phyloP scores from a whole-genome alignment of 2,113 vertebrate species.

The Castor canadensis region DNA sequence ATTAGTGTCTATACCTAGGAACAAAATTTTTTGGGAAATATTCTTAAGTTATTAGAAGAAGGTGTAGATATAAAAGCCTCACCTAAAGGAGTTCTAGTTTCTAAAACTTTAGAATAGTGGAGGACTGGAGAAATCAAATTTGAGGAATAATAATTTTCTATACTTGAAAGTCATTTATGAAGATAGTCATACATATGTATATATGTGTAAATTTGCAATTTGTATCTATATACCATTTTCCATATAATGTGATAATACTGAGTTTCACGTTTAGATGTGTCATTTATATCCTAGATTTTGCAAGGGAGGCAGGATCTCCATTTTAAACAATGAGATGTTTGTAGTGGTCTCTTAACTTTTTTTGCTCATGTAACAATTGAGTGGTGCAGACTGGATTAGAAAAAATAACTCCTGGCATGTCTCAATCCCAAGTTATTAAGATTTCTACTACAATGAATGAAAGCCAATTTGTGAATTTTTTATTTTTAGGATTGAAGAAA shows the following conservation, averaged over 20 bases:
- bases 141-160: too few species aligned
- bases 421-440: neutral
- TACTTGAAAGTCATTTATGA: neutral
- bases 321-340: neutral
- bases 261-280: neutral
- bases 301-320: neutral
- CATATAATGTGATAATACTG: neutral
- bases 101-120: neutral
- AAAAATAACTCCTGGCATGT: neutral
- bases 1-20: neutral
- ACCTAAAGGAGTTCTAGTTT: neutral
- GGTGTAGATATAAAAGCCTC: neutral
- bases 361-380: neutral
- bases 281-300: neutral
- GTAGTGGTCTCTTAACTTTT: neutral
- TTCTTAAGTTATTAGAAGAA: neutral
- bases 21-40: neutral
- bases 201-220: neutral
- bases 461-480: neutral
- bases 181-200: neutral
- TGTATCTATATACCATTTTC: neutral
- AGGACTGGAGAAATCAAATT: neutral
- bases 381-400: neutral
- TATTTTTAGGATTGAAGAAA: constrained; percentile 12
- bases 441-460: neutral